These are phyloP conservation scores for Hybos culiciformis DNA, from an alignment of 2,888 invertebrate genomes.

Conservation along the genomic window DNA sequence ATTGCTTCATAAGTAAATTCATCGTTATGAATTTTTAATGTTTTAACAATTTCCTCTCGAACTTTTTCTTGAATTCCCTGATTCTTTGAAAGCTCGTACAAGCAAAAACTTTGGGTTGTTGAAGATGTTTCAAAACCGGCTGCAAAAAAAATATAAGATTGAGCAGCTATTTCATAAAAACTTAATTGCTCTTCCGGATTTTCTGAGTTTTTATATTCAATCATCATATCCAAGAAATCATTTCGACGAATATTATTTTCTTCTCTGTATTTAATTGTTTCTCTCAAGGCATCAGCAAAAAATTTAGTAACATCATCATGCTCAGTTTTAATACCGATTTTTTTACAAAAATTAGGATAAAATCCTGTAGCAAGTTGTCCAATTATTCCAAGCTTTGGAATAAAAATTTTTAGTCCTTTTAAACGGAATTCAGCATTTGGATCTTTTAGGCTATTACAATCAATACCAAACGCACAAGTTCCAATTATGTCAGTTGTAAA, in stretches of 20 bases:
- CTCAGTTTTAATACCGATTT: not conserved
- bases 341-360: not conserved
- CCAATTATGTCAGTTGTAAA: constrained; percentile 1
- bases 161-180: constrained; percentile 24
- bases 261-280: not conserved
- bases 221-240: not conserved
- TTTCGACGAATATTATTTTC: not conserved
- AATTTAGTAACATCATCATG: not conserved
- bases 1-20: constrained; percentile 18
- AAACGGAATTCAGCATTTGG: not conserved
- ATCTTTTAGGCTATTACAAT: constrained; percentile 1
- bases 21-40: constrained; percentile 32
- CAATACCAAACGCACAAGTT: not conserved
- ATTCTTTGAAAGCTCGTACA: constrained; percentile 32
- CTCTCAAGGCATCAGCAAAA: not conserved
- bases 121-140: constrained; percentile 39
- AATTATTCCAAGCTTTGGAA: not conserved
- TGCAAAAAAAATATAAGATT: constrained; percentile 35
- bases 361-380: not conserved
- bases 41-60: constrained; percentile 24
- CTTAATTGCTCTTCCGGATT: not conserved
- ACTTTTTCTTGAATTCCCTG: constrained; percentile 32
- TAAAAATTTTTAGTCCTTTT: not conserved
- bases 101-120: constrained; percentile 29
- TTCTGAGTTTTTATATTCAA: not conserved